These are phyloP conservation scores for Rotaria magnacalcarata DNA, from an alignment of 2,888 invertebrate species.

Conservation along the genomic window DNA sequence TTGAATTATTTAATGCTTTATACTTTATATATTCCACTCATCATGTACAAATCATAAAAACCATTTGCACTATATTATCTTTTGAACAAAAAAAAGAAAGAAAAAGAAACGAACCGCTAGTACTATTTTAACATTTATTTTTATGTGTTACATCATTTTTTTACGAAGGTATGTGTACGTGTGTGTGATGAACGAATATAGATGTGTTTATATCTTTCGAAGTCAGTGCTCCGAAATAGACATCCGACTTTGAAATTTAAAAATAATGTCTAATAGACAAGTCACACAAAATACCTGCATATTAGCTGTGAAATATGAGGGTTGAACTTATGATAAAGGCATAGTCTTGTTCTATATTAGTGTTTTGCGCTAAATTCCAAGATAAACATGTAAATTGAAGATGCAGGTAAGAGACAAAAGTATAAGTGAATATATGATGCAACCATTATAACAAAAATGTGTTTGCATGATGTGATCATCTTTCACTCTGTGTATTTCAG, in stretches of 20 bases:
- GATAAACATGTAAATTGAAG: background rate
- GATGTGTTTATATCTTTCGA: background rate
- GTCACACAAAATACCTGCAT: too few species aligned
- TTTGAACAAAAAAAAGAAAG: background rate
- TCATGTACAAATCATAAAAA: background rate
- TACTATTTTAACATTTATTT: background rate
- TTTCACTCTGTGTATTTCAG: background rate
- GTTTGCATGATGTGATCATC: background rate
- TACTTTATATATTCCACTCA: background rate
- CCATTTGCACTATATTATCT: background rate
- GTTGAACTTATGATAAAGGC: background rate
- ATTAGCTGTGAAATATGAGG: background rate
- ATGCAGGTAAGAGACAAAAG: constrained; percentile 1
- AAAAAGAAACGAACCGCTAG: background rate
- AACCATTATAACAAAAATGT: constrained; percentile 9
- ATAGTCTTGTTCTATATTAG: background rate
- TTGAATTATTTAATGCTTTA: background rate
- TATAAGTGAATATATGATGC: background rate
- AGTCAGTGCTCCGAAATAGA: background rate
- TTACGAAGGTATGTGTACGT: too few species aligned
- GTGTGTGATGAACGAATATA: too few species aligned
- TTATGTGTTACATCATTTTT: background rate
- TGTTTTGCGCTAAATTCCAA: background rate
- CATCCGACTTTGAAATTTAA: too few species aligned
- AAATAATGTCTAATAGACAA: too few species aligned